phyloP scores from a whole-genome alignment of 2,797 vertebrate genomes.

The Limnodromus scolopaceus region DNA sequence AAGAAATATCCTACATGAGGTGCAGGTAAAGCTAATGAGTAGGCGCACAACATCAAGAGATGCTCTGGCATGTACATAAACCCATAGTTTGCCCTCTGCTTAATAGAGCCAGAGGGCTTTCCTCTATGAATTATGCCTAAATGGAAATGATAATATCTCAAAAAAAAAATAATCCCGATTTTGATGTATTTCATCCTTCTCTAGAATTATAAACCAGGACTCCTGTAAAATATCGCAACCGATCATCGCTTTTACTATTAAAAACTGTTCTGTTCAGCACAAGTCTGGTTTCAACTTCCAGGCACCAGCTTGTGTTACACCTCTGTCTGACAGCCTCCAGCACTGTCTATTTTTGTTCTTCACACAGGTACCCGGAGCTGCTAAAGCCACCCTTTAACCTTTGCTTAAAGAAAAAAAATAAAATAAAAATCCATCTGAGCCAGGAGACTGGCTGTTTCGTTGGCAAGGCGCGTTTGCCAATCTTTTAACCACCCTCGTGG shows the following conservation, averaged over 20 bases:
- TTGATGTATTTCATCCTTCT: too few relatives aligned
- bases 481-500: constrained; percentile 32
- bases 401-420: accelerated
- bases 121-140: neutral
- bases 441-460: constrained; percentile 10
- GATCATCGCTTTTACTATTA: neutral
- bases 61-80: neutral
- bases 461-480: constrained; percentile 17
- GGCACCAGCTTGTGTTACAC: neutral
- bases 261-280: neutral
- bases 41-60: neutral
- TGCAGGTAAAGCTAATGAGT: neutral
- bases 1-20: accelerated
- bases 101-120: neutral
- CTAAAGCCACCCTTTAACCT: neutral
- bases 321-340: neutral
- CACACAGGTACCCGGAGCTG: neutral
- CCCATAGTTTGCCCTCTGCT: too few relatives aligned
- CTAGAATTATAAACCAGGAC: too few relatives aligned
- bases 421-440: neutral
- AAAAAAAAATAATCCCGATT: neutral
- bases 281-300: neutral
- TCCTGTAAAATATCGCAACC: neutral
- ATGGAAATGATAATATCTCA: neutral
- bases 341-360: neutral